Percentiles rank a stretch among this genome's conserved stretches.
phyloP scores from a whole-genome alignment of 2,888 invertebrate genomes.

The Atethmia centrago region DNA sequence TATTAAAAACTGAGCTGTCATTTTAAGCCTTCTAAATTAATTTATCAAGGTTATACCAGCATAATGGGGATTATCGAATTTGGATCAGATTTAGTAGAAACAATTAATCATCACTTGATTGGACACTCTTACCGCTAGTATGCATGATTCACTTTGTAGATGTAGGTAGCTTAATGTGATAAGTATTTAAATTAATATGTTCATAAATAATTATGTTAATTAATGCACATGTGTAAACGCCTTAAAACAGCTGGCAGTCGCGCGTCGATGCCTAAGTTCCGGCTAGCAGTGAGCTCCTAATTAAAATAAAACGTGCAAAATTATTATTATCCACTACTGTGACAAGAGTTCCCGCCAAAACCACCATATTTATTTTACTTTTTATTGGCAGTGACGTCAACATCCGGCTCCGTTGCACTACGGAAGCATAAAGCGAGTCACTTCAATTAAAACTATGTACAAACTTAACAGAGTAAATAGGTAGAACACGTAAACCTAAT shows the following conservation, averaged over 20 bases:
- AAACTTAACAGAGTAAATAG: conserved; percentile 28
- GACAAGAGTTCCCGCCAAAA: conserved; percentile 54
- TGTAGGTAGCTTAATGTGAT: too few relatives aligned
- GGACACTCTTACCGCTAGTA: conserved; percentile 20
- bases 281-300: conserved; percentile 75
- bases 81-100: conserved; percentile 25
- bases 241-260: conserved; percentile 57
- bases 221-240: conserved; percentile 56
- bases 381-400: conserved; percentile 60
- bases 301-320: conserved; percentile 71
- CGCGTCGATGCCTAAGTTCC: conserved; percentile 70
- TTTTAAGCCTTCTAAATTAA: conserved; percentile 31
- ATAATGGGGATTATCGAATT: conserved; percentile 27
- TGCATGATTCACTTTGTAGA: conserved; percentile 18
- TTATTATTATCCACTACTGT: conserved; percentile 8
- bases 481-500: conserved; percentile 8
- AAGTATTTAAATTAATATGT: conserved; percentile 11
- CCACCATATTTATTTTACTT: conserved; percentile 52
- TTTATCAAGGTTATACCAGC: conserved; percentile 40
- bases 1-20: conserved; percentile 19
- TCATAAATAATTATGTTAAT: conserved; percentile 13
- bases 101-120: conserved; percentile 39
- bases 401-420: conserved; percentile 61
- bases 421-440: conserved; percentile 59
- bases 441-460: conserved; percentile 26